Evolutionary conservation across 2,797 vertebrate genomes (phyloP).

Genomic region (Thaleichthys pacificus): DNA sequence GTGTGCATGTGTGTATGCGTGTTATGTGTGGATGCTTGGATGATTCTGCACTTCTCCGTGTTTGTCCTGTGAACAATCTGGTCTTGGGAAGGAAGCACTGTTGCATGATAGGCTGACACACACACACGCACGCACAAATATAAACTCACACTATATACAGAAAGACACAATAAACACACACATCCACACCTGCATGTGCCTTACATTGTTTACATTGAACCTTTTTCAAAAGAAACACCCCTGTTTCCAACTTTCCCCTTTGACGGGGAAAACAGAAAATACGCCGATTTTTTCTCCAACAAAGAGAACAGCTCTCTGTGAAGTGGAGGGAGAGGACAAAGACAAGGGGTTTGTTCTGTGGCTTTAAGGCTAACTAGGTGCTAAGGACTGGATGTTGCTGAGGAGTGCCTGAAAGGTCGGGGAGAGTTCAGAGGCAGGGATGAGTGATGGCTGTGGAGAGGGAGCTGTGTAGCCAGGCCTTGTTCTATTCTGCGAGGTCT

Average conservation of each 20-base stretch:
- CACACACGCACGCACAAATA: background rate
- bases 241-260: background rate
- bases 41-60: slow-evolving; percentile 4
- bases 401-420: slow-evolving; percentile 69
- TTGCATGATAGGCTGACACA: slow-evolving; percentile 34
- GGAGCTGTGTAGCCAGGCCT: slow-evolving; percentile 81
- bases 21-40: background rate
- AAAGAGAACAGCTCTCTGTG: background rate
- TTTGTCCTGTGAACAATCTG: slow-evolving; percentile 43
- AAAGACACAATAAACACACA: background rate
- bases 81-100: slow-evolving; percentile 39
- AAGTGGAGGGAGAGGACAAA: background rate
- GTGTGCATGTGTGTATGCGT: slow-evolving; percentile 29
- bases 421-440: slow-evolving; percentile 39
- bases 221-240: background rate
- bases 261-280: slow-evolving; percentile 27
- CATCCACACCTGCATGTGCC: slow-evolving; percentile 18
- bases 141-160: background rate
- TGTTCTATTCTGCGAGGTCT: slow-evolving; percentile 83
- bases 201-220: slow-evolving; percentile 6
- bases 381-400: slow-evolving; percentile 75
- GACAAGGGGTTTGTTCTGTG: slow-evolving; percentile 28
- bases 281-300: background rate
- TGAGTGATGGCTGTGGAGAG: slow-evolving; percentile 36
- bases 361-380: slow-evolving; percentile 70